Conservation (phyloP, 2,888 invertebrate genomes). For the Watsonalla binaria region DNA sequence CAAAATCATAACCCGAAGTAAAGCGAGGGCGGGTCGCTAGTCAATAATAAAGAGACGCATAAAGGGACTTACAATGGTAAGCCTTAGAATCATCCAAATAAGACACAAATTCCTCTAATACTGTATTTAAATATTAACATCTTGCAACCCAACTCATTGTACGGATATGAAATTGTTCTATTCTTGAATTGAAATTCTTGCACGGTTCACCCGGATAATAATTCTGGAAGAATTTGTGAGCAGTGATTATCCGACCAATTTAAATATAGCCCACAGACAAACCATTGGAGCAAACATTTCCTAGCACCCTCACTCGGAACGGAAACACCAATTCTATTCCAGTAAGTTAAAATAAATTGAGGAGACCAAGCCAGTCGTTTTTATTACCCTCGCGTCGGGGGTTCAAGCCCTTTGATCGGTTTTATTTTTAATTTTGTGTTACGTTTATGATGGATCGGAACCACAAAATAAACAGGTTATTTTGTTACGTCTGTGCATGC, state of each 20-base stretch:
- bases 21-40: no score
- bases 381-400: slow-evolving; percentile 5
- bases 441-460: not conserved
- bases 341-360: slow-evolving; percentile 62
- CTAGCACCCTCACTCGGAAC: slow-evolving; percentile 10
- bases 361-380: slow-evolving; percentile 11
- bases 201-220: not conserved
- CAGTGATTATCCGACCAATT: slow-evolving; percentile 2
- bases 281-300: not conserved
- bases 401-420: slow-evolving; percentile 33
- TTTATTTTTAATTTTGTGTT: slow-evolving; percentile 20
- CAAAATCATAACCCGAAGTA: no score
- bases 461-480: not conserved
- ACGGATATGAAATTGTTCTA: slow-evolving; percentile 3
- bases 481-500: not conserved
- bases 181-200: not conserved
- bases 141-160: no score
- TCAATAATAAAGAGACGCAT: no score
- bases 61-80: no score
- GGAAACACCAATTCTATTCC: slow-evolving; percentile 52
- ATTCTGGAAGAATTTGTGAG: not conserved
- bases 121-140: no score
- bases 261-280: slow-evolving; percentile 12
- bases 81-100: no score
- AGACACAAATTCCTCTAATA: no score